Evolutionary conservation across 2,888 invertebrate genomes (phyloP).

Genomic region (Andrena chrysosceles): DNA sequence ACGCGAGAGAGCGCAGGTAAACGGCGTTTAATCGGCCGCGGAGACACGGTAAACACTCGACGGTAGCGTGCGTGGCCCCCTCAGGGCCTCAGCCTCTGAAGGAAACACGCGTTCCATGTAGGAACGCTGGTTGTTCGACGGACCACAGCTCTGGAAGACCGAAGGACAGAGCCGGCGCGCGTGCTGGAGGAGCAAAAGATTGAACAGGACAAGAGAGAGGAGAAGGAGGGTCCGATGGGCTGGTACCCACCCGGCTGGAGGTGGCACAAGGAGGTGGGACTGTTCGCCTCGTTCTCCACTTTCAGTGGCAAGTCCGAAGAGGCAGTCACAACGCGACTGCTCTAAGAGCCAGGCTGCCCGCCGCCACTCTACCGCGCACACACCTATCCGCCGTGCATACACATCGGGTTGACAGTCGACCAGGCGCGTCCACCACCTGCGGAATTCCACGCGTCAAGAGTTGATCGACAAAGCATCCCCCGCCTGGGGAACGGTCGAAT

Average conservation of each 20-base stretch:
- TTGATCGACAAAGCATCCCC: slow-evolving; percentile 18
- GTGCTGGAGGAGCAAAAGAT: slow-evolving; percentile 52
- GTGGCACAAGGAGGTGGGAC: slow-evolving; percentile 84
- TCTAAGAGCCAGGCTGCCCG: slow-evolving; percentile 78
- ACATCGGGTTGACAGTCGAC: slow-evolving; percentile 16
- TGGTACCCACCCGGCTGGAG: slow-evolving; percentile 84
- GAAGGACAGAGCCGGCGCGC: slow-evolving; percentile 39
- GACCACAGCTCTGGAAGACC: too few species aligned
- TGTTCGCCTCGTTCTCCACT: slow-evolving; percentile 80
- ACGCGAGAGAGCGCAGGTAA: slow-evolving; percentile 19
- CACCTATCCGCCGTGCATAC: slow-evolving; percentile 4
- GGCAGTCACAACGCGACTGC: slow-evolving; percentile 84
- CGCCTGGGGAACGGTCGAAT: slow-evolving; percentile 11
- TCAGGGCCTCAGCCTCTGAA: background rate
- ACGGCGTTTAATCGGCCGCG: slow-evolving; percentile 20
- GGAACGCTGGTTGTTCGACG: slow-evolving; percentile 29
- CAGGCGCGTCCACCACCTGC: slow-evolving; percentile 63
- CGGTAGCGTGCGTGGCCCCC: slow-evolving; percentile 23
- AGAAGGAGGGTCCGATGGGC: slow-evolving; percentile 84
- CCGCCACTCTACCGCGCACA: slow-evolving; percentile 54
- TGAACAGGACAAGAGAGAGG: slow-evolving; percentile 70
- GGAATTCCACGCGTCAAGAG: slow-evolving; percentile 54
- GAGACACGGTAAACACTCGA: slow-evolving; percentile 28
- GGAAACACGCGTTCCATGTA: slow-evolving; percentile 19
- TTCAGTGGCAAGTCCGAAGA: slow-evolving; percentile 81